Conservation (phyloP, 2,888 invertebrate genomes). For the Marronus borbonicus region DNA sequence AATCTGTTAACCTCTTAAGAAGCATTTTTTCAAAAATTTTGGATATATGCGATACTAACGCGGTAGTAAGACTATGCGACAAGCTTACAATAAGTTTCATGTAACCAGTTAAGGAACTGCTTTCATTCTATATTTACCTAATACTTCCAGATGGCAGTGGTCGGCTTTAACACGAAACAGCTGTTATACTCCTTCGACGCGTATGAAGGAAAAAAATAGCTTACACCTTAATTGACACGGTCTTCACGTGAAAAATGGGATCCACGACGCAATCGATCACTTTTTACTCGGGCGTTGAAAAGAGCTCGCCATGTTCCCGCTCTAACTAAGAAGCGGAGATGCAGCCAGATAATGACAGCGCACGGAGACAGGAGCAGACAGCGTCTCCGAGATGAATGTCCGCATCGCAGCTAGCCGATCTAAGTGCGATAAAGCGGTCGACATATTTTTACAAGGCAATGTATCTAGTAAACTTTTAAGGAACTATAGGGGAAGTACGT, state of each 20-base stretch:
- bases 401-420: conserved; percentile 53
- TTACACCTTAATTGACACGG: conserved; percentile 21
- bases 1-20: no score
- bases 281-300: conserved; percentile 29
- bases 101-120: no score
- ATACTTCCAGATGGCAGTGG: no score
- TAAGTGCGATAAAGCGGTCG: conserved; percentile 48
- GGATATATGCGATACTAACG: no score
- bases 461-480: conserved; percentile 34
- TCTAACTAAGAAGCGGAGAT: conserved; percentile 41
- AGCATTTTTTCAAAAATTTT: no score
- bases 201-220: neutral
- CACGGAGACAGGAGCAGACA: conserved; percentile 59
- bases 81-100: no score
- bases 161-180: neutral
- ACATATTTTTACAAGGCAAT: conserved; percentile 48
- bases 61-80: no score
- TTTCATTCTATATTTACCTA: no score
- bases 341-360: conserved; percentile 46
- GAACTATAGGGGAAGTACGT: conserved; percentile 29
- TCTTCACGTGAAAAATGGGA: conserved; percentile 2
- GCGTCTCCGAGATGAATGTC: conserved; percentile 55
- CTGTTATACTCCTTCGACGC: neutral
- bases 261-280: conserved; percentile 21
- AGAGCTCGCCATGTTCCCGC: conserved; percentile 18